These are phyloP conservation scores for Arbacia lixula DNA, from an alignment of 53 echinoderm and acorn worm genomes.

Conservation along the genomic window DNA sequence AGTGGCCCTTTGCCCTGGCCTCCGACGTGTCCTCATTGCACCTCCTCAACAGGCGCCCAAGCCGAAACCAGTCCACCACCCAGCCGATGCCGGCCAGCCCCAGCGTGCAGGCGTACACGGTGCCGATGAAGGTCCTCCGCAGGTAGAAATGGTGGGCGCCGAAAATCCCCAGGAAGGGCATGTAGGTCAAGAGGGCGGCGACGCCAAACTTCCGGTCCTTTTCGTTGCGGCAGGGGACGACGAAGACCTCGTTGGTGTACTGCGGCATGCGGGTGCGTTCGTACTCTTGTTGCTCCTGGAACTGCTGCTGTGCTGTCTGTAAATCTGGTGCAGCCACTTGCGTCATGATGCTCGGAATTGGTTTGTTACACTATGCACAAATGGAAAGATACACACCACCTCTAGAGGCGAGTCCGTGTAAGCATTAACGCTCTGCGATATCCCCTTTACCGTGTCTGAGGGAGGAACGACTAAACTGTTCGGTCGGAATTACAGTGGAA, in stretches of 20 bases:
- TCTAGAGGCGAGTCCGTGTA: too few species aligned
- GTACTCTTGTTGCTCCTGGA: slow-evolving; percentile 29
- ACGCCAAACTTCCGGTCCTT: background rate
- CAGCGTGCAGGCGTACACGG: slow-evolving; percentile 40
- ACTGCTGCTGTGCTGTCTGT: slow-evolving; percentile 14
- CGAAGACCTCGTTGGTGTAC: slow-evolving; percentile 42
- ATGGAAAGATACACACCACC: too few species aligned
- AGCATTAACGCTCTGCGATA: too few species aligned
- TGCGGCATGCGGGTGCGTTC: slow-evolving; percentile 21
- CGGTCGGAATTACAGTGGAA: too few species aligned
- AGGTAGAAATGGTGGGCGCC: slow-evolving; percentile 73
- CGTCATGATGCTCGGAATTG: slow-evolving; percentile 3
- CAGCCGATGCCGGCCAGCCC: slow-evolving; percentile 63
- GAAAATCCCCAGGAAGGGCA: slow-evolving; percentile 31
- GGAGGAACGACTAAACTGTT: too few species aligned
- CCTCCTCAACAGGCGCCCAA: slow-evolving; percentile 55
- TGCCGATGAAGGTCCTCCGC: slow-evolving; percentile 58
- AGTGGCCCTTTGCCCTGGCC: slow-evolving; percentile 27
- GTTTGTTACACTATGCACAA: too few species aligned
- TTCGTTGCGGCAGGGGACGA: background rate
- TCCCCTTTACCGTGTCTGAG: too few species aligned
- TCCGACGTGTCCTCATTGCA: slow-evolving; percentile 40
- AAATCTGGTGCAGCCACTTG: slow-evolving; percentile 10
- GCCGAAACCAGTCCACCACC: slow-evolving; percentile 61
- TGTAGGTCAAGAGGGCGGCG: slow-evolving; percentile 4